Evolutionary conservation across 2,888 invertebrate species (phyloP), one percentile per base, ranked within the genome.

Genomic region (Caenorhabditis sp.): DNA sequence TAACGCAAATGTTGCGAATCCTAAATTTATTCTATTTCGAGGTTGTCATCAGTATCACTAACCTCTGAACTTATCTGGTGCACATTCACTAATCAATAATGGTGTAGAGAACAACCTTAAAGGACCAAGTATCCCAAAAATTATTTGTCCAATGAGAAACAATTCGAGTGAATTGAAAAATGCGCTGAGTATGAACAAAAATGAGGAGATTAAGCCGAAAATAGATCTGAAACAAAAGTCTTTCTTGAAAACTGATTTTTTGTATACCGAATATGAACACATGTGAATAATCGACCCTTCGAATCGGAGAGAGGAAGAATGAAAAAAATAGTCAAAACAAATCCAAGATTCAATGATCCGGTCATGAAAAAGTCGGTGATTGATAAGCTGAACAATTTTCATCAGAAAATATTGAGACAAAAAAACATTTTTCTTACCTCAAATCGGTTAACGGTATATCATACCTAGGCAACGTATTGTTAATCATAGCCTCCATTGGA

Each of bases 21-120:
- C 55, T 55, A 1, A 17, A 55, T 23, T n/a, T 19, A 53, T 23
- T 53, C 12, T 2, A 19, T 21, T 19, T 21, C 3, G 6, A 6
- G 5, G 6, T 21, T 53, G 23, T 6, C 5, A 21, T 10, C 4
- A 21, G 2, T 23, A 19, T 21, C 21, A 12, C 12, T 2, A 53
- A 73, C 73, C 73, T 73, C 73, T 26, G 36, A 59, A 60, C 21
- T 64, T 59, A 43, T 79, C 79, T 27, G 79, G 69, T 21, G 75
- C 64, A 59, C 76, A 75, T 55, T 79, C 79, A 0, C 68, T 69
- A 23, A 79, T 60, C 51, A 62, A 79, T 1, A 79, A 23, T 6
- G 62, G 19, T 1, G 69, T 69, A 1, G 71, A 71, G 36, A 74
- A 73, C 37, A 65, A 62, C 0, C 64, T 57, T 1, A 76, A n/a